Conservation (phyloP, 2,113 vertebrate species). For the Astur gentilis region DNA sequence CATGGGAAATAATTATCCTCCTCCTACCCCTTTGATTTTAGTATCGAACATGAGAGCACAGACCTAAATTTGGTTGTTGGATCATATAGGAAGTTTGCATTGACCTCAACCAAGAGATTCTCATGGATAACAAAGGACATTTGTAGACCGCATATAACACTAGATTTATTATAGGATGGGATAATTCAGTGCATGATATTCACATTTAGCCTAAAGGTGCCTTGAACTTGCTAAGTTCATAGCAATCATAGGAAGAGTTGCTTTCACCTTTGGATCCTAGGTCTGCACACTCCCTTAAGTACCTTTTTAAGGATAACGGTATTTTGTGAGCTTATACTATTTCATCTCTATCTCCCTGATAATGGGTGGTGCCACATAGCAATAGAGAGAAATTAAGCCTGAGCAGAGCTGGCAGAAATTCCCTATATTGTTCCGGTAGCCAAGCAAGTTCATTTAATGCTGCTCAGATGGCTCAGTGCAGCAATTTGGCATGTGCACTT, state of each 20-base stretch:
- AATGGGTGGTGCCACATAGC: neutral
- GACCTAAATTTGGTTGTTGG: neutral
- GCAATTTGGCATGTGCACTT: neutral
- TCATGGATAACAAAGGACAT: neutral
- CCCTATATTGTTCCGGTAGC: neutral
- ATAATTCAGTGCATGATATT: neutral
- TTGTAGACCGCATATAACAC: neutral
- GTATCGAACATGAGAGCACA: neutral
- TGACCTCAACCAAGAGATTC: neutral
- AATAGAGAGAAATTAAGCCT: neutral
- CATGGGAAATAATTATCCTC: conserved; percentile 38
- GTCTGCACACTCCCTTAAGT: neutral
- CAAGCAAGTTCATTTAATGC: neutral
- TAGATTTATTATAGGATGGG: neutral
- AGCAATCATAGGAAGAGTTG: neutral
- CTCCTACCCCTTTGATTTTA: conserved; percentile 11
- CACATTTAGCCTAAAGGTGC: neutral
- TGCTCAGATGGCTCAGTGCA: neutral
- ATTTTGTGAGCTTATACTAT: neutral
- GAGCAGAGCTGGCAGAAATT: neutral
- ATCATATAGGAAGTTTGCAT: neutral
- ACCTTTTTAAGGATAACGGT: neutral
- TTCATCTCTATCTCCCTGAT: neutral
- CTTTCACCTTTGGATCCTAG: neutral
- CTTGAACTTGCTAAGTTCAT: neutral